Base-by-base conservation (phyloP, 2,113 vertebrate genomes). In the Ochotona princeps region DNA sequence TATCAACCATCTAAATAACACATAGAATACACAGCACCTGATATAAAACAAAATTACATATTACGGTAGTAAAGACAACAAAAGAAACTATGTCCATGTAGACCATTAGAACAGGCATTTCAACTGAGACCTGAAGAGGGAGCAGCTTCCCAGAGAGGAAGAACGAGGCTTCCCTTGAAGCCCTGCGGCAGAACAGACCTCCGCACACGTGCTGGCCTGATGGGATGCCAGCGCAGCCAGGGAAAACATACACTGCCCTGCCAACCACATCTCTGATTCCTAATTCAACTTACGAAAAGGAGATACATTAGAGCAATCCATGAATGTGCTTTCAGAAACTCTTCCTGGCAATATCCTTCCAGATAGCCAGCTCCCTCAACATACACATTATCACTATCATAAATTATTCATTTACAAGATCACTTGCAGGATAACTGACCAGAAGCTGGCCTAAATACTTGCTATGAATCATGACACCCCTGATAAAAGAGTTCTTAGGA, bases 351-450 rank as follows among this genome's bases (percentile, higher is more conserved):
- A 49, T 75, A 83, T 9, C 87, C 57, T 91, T 72, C 60, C 54
- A 87, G 17, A 84, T 23, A 87, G 3, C 65, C 54, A 80, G 35
- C 14, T 73, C 75, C 66, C 83, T 96, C 75, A 81, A 25, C 28
- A 90, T 74, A 75, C 13, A 95, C 60, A 15, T 76, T 7, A 88
- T 93, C 87, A 70, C 44, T 57, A 91, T 21, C 84, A 66, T 93
- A 91, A 94, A 75, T 94, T 67, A 94, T 92, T 94, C 91, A 86
- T 8, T 93, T 76, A 65, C 8, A 79, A 93, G 92, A 76, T 32
- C 54, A 91, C 35, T 85, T 15, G 94, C 54, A 38, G 47, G 63
- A 28, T 87, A 90, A 91, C 14, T 60, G 87, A 86, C 74, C 78
- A 63, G 83, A 97, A 95, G 49, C 14, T 70, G 11, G 23, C 30